These are phyloP conservation scores for Remorina albescens DNA, from an alignment of 2,797 vertebrate genomes.

Conservation along the genomic window DNA sequence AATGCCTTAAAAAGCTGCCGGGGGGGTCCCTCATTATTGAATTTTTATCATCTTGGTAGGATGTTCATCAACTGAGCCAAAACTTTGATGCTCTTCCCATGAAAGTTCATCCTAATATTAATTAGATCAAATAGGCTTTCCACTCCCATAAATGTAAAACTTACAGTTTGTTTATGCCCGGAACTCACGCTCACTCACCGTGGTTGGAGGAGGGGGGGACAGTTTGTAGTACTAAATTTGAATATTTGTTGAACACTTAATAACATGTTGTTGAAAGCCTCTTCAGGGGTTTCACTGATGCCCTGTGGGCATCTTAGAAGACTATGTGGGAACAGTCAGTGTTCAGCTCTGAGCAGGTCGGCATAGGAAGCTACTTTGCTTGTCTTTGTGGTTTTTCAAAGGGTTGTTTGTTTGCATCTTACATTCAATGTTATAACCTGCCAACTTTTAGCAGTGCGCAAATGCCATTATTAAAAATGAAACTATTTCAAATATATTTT, in stretches of 20 bases:
- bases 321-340: neutral
- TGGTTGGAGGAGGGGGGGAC: too few relatives aligned
- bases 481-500: neutral
- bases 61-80: slow-evolving; percentile 16
- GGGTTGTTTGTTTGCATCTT: neutral
- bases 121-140: slow-evolving; percentile 35
- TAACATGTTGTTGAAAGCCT: slow-evolving; percentile 10
- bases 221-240: slow-evolving; percentile 8
- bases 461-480: neutral
- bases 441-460: neutral
- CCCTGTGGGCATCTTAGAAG: slow-evolving; percentile 5
- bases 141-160: slow-evolving; percentile 2
- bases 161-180: slow-evolving; percentile 1
- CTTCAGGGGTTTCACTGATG: neutral
- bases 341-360: slow-evolving; percentile 57
- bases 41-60: slow-evolving; percentile 12
- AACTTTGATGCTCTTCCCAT: slow-evolving; percentile 14
- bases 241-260: slow-evolving; percentile 23
- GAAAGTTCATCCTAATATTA: slow-evolving; percentile 34
- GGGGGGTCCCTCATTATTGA: slow-evolving; percentile 3
- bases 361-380: slow-evolving; percentile 29
- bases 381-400: neutral
- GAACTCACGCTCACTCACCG: too few relatives aligned
- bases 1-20: slow-evolving; percentile 15
- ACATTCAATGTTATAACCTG: neutral